Base-by-base conservation (phyloP, 2,113 vertebrate genomes). In the Ovis canadensis region DNA sequence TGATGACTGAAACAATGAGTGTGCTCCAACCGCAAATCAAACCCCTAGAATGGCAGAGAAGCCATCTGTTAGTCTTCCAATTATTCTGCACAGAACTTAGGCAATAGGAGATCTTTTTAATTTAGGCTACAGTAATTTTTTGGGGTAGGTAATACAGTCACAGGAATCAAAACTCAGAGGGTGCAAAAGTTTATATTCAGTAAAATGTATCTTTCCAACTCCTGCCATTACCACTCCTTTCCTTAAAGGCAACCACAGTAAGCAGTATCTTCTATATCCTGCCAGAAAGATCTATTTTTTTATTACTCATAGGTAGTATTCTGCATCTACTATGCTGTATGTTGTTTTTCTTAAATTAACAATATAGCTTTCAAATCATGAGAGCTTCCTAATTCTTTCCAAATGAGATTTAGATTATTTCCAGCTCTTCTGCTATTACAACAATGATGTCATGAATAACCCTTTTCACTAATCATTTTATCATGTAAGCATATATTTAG, bases 1-100 rank as follows among this genome's bases (percentile, higher is more conserved):
- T 99, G 99, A 64, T 99, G 99, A 98, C 99, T 99, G 98, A 99
- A 99, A 31, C 99, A 99, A 95, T 99, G 99, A 0, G 99, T 99
- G 97, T 99, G 99, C 97, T 99, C 99, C 96, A 99, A 62, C 0
- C 99, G 99, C 88, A 99, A 98, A 55, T 99, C 99, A 52, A 99
- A 99, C n/a, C 99, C 99, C 99, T 99, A 97, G 50, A 74, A 64
- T 25, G 36, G 29, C 3, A 90, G 50, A 83, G 29, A 83, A 90
- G 27, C 27, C 45, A 40, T 59, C 25, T 43, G 54, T 98, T 80
- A 97, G 62, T 54, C 82, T 19, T 94, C 59, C n/a, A 80, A 33
- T 81, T 31, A 90, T 71, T 77, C 57, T 87, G 27, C 21, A 43
- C n/a, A 87, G 33, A 54, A 62, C 85, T 50, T 85, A 92, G 48